Base-by-base conservation (phyloP, 2,113 vertebrate genomes). In the Psilopsiagon aurifrons region DNA sequence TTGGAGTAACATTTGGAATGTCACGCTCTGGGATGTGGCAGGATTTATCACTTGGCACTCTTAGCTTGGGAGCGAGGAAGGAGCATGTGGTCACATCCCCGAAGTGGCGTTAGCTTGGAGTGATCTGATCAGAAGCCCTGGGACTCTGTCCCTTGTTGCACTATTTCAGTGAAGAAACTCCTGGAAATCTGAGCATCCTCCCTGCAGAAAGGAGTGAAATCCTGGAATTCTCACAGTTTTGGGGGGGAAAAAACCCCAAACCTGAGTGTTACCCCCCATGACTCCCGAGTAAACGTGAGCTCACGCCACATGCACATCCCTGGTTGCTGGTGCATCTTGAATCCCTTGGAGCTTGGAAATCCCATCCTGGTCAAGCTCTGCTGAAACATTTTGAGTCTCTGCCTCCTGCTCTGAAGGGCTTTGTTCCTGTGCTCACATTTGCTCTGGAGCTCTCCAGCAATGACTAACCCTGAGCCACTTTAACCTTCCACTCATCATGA, bases 41-140 rank as follows among this genome's bases (percentile, higher is more conserved):
- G 87, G 90, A 83, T 43, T 81, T 3, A 11, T 14, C 77, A 9
- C 87, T 77, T 35, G 35, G 68, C 81, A 41, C 71, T 92, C 35
- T 27, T 28, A 49, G 70, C 92, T 93, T n/a, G 66, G 92, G 89
- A 78, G 83, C 81, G 24, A 52, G 86, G 17, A 54, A 68, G 86
- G 69, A 88, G 86, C 88, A 13, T 2, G 11, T 41, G 89, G 83
- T 8, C 18, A 17, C 4, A 1, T 54, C 47, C 54, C 82, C 59
- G 11, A 1, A 49, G 79, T 0, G 31, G 24, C 17, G 10, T 5
- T 33, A 47, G 62, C 28, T 37, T 41, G 86, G 86, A 33, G 11
- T 41, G n/a, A 37, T 31, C 29, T 0, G 1, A 13, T n/a, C 79
- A 15, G 19, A 5, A 57, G 28, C 41, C 66, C 49, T 0, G 6